phyloP scores from a whole-genome alignment of 2,797 vertebrate genomes.

The Xiphophorus birchmanni region DNA sequence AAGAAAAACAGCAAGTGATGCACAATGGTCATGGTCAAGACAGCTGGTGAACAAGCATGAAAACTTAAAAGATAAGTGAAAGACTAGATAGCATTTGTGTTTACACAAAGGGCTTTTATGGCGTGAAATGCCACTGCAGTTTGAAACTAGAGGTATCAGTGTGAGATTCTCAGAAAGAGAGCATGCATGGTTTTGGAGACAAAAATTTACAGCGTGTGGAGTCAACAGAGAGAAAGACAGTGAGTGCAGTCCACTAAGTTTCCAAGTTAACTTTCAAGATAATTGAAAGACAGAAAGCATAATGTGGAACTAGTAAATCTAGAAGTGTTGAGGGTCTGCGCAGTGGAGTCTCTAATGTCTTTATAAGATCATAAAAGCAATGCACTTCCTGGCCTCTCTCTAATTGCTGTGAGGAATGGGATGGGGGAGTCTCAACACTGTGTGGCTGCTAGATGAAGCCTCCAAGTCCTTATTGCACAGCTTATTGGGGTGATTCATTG shows the following conservation, averaged over 20 bases:
- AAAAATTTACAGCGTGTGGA: constrained; percentile 11
- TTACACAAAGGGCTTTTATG: constrained; percentile 46
- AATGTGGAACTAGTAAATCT: constrained; percentile 28
- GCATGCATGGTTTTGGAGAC: constrained; percentile 8
- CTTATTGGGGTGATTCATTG: constrained; percentile 24
- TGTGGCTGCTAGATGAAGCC: constrained; percentile 54
- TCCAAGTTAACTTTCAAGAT: constrained; percentile 30
- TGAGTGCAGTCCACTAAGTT: neutral
- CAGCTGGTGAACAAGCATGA: constrained; percentile 19
- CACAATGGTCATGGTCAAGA: constrained; percentile 21
- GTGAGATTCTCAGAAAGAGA: constrained; percentile 16
- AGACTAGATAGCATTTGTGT: constrained; percentile 50
- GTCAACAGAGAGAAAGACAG: constrained; percentile 3
- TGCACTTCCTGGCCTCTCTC: constrained; percentile 61
- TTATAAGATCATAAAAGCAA: constrained; percentile 70
- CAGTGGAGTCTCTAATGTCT: constrained; percentile 59
- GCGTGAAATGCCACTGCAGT: constrained; percentile 34
- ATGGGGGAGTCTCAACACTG: constrained; percentile 37
- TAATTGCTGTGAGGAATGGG: constrained; percentile 61
- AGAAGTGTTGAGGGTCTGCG: constrained; percentile 29
- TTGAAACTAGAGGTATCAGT: constrained; percentile 36
- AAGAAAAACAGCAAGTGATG: constrained; percentile 54
- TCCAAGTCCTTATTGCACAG: constrained; percentile 50
- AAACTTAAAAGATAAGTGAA: constrained; percentile 60
- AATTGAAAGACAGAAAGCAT: constrained; percentile 1